A percentile compares a stretch with the other conserved stretches of the same genome.
phyloP scores from a whole-genome alignment of 1,140 invertebrate genomes.

The Chlorops oryzae region DNA sequence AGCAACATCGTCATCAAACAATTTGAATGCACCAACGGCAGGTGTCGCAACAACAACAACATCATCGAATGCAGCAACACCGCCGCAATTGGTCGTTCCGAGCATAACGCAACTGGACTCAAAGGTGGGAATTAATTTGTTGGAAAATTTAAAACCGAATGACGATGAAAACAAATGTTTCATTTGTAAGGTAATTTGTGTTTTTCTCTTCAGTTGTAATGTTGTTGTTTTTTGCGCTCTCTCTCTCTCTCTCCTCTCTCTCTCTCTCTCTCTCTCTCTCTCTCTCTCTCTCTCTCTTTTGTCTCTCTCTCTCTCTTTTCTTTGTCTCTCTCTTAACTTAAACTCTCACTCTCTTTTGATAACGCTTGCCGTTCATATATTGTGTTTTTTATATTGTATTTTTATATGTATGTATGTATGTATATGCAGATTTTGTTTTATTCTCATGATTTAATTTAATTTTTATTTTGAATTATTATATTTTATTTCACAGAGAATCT shows the following conservation, averaged over 20 bases:
- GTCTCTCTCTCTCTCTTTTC: not conserved
- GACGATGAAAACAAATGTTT: constrained; percentile 49
- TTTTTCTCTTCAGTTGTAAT: constrained; percentile 20
- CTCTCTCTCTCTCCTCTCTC: constrained; percentile 7
- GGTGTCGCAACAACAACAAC: not conserved
- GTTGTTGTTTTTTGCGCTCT: constrained; percentile 28
- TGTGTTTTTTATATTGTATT: no score
- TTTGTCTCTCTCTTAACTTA: no score
- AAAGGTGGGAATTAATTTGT: constrained; percentile 48
- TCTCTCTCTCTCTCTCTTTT: constrained; percentile 9
- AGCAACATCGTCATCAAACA: constrained; percentile 4
- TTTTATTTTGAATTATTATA: no score
- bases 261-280: constrained; percentile 3
- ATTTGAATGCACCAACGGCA: constrained; percentile 1
- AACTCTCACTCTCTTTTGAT: no score
- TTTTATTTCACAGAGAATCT: no score
- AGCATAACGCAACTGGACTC: constrained; percentile 46
- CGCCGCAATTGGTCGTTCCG: constrained; percentile 14
- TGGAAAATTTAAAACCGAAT: constrained; percentile 44
- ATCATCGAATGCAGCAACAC: not conserved
- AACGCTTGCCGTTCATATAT: no score
- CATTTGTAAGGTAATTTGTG: constrained; percentile 49
- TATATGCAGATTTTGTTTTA: no score
- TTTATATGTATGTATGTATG: no score
- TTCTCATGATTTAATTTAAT: no score